phyloP scores from a whole-genome alignment of 2,888 invertebrate species.

The Micoletzkya japonica region DNA sequence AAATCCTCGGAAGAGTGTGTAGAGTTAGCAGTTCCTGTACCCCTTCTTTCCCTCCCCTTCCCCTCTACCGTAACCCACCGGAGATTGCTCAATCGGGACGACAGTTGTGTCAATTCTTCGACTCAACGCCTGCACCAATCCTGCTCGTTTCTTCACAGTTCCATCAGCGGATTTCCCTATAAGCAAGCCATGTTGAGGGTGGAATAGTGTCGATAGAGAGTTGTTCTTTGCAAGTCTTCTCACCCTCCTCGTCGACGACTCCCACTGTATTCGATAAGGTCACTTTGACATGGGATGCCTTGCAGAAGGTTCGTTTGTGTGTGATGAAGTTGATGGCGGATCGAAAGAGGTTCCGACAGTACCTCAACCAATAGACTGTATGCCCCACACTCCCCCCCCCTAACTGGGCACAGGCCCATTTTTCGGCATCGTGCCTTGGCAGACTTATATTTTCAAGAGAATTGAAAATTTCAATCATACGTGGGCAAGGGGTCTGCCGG shows the following conservation, averaged over 20 bases:
- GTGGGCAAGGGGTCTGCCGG: too few relatives aligned
- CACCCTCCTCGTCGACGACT: conserved; percentile 35
- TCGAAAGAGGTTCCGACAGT: conserved; percentile 83
- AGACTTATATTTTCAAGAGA: too few relatives aligned
- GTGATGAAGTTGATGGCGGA: conserved; percentile 85
- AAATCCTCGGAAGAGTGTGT: conserved; percentile 16
- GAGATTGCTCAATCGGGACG: not conserved
- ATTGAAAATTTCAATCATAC: too few relatives aligned
- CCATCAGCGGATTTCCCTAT: not conserved
- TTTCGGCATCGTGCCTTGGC: too few relatives aligned
- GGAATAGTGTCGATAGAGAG: too few relatives aligned
- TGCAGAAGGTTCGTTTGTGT: conserved; percentile 83
- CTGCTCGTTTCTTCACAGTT: conserved; percentile 7
- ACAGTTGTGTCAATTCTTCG: not conserved
- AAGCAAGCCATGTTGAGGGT: not conserved
- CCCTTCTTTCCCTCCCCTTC: not conserved
- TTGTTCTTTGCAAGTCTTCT: too few relatives aligned
- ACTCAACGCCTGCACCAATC: not conserved
- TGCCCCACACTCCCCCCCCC: too few relatives aligned
- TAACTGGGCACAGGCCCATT: too few relatives aligned
- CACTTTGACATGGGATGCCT: not conserved
- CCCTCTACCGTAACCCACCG: conserved; percentile 8
- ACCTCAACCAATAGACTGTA: too few relatives aligned
- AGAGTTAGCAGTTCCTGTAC: conserved; percentile 12
- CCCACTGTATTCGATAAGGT: not conserved